phyloP scores from a whole-genome alignment of 1,140 invertebrate species.

The Argopecten irradians region DNA sequence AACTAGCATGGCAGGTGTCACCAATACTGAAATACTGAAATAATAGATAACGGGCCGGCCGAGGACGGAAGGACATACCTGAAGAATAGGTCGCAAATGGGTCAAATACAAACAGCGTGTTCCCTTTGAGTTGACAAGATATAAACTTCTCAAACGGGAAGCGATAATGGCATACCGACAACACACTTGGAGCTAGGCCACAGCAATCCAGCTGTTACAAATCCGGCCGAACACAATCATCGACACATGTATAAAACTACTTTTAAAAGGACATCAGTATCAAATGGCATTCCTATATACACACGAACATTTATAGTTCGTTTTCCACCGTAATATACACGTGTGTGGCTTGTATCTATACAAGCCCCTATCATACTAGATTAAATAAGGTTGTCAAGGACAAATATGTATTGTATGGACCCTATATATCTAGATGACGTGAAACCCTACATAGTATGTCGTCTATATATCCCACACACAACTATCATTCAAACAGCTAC shows the following conservation, averaged over 20 bases:
- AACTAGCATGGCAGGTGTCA: not conserved
- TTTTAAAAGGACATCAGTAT: not conserved
- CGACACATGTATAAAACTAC: not conserved
- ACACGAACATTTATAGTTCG: not conserved
- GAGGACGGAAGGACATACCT: slow-evolving; percentile 12
- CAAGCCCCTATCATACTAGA: not conserved
- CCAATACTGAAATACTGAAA: not conserved
- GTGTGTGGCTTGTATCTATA: not conserved
- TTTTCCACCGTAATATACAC: not conserved
- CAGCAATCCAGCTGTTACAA: not conserved
- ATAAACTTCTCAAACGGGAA: not conserved
- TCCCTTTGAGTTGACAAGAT: slow-evolving; percentile 15
- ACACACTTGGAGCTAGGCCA: not conserved
- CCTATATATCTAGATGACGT: too few relatives aligned
- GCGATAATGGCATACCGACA: not conserved
- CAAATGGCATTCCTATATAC: not conserved
- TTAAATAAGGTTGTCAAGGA: not conserved
- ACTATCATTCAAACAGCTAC: too few relatives aligned
- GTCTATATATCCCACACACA: too few relatives aligned
- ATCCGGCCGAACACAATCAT: not conserved
- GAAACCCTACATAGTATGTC: too few relatives aligned
- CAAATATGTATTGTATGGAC: not conserved
- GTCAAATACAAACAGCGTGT: not conserved
- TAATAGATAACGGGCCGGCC: not conserved
- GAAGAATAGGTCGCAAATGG: not conserved